A percentile compares a stretch with the other conserved stretches of the same genome.
These are phyloP conservation scores for Scomberomorus guttatus DNA, from an alignment of 2,797 vertebrate genomes.

Conservation along the genomic window DNA sequence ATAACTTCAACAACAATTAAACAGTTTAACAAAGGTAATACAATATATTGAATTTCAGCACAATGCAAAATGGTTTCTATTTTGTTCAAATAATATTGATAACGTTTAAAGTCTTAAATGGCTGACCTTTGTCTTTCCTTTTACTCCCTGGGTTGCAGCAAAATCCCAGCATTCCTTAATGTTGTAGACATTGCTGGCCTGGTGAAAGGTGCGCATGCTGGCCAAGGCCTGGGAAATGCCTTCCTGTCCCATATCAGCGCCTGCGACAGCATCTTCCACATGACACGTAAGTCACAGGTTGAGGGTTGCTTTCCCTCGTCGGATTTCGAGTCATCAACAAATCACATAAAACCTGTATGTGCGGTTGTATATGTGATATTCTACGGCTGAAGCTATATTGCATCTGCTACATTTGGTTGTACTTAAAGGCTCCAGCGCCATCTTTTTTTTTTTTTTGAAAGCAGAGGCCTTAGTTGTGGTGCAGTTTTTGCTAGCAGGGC, in stretches of 20 bases:
- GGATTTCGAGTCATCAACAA: background rate
- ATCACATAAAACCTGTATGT: background rate
- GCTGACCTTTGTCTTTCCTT: slow-evolving; percentile 3
- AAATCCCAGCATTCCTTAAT: slow-evolving; percentile 95
- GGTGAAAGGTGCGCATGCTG: slow-evolving; percentile 95
- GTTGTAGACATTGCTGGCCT: slow-evolving; percentile 97
- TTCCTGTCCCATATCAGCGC: slow-evolving; percentile 97
- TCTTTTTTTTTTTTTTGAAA: slow-evolving; percentile 19
- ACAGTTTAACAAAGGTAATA: no score
- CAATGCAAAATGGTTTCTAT: background rate
- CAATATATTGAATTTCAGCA: background rate
- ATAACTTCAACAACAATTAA: no score
- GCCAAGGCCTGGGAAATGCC: slow-evolving; percentile 96
- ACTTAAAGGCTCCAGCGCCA: background rate
- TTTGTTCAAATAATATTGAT: background rate
- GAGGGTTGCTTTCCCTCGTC: background rate
- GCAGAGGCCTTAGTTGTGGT: slow-evolving; percentile 15
- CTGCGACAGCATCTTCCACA: slow-evolving; percentile 95
- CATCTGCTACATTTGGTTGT: slow-evolving; percentile 4
- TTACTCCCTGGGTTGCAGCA: slow-evolving; percentile 84
- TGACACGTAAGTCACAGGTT: slow-evolving; percentile 90
- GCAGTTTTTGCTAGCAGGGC: slow-evolving; percentile 26
- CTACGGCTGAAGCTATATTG: background rate
- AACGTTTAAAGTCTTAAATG: background rate
- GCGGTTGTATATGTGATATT: background rate